A percentile compares a stretch with the other conserved stretches of the same genome.
phyloP scores from a whole-genome alignment of 2,797 vertebrate species.

The Neopelma chrysocephalum region DNA sequence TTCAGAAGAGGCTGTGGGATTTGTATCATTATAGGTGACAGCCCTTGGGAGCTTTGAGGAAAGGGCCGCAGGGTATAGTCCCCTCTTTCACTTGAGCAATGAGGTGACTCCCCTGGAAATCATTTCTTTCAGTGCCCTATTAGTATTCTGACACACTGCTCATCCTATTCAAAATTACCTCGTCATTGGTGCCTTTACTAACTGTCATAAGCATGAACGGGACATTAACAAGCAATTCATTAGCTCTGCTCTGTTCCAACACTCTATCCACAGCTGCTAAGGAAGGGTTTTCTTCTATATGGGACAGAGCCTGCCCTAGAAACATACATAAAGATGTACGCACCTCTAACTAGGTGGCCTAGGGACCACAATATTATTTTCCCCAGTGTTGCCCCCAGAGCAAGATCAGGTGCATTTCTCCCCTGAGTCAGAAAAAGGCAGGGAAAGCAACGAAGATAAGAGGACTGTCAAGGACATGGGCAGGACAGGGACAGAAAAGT shows the following conservation, averaged over 20 bases:
- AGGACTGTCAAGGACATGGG: not conserved
- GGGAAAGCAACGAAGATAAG: not conserved
- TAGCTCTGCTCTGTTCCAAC: not conserved
- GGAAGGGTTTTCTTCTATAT: not conserved
- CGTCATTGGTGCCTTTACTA: slow-evolving; percentile 34
- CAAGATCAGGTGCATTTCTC: not conserved
- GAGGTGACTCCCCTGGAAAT: slow-evolving; percentile 23
- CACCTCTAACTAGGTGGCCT: not conserved
- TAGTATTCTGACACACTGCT: slow-evolving; percentile 60
- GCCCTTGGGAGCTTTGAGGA: not conserved
- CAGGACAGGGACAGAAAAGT: not conserved
- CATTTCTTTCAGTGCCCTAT: slow-evolving; percentile 51
- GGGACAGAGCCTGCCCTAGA: not conserved
- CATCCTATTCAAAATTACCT: slow-evolving; percentile 58
- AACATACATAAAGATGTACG: not conserved
- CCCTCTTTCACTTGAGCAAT: slow-evolving; percentile 11
- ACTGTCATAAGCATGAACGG: slow-evolving; percentile 41
- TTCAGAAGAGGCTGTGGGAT: not conserved
- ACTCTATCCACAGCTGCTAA: not conserved
- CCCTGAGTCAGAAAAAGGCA: not conserved
- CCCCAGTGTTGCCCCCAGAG: not conserved
- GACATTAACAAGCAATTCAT: slow-evolving; percentile 51
- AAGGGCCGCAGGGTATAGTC: slow-evolving; percentile 17
- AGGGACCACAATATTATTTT: not conserved
- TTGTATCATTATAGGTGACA: slow-evolving; percentile 27